phyloP scores from a whole-genome alignment of 2,888 invertebrate species.

The Brachyptera putata region DNA sequence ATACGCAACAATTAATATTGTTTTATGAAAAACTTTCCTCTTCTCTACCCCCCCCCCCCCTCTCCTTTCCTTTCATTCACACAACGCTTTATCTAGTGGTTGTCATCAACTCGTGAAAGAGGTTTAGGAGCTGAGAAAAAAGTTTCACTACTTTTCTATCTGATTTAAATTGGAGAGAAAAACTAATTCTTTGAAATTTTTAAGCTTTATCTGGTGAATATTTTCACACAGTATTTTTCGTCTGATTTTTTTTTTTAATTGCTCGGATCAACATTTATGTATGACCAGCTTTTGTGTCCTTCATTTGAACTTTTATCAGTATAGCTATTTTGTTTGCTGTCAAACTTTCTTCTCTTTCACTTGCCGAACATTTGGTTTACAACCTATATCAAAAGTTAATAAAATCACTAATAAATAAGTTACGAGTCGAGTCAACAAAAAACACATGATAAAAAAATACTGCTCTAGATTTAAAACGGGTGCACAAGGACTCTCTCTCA shows the following conservation, averaged over 20 bases:
- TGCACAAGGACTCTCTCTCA: constrained; percentile 15
- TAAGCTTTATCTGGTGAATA: neutral
- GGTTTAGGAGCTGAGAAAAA: neutral
- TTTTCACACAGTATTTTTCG: neutral
- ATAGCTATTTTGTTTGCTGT: neutral
- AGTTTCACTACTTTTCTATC: neutral
- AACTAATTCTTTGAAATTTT: neutral
- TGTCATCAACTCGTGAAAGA: neutral
- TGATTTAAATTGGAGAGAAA: constrained; percentile 3
- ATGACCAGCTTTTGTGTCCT: neutral
- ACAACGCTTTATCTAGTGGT: neutral
- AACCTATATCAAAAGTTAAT: constrained; percentile 1
- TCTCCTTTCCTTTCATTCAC: neutral
- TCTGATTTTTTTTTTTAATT: neutral
- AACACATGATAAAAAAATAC: neutral
- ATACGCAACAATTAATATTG: no score
- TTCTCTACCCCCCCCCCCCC: no score
- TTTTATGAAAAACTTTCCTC: no score
- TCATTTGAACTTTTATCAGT: neutral
- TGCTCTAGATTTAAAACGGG: constrained; percentile 5
- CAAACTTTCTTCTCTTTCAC: no score
- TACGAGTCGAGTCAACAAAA: neutral
- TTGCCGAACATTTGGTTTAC: no score
- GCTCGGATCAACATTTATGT: neutral
- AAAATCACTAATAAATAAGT: constrained; percentile 11